phyloP scores from a whole-genome alignment of 2,797 vertebrate species.

The Mormyrus proboscirostris region DNA sequence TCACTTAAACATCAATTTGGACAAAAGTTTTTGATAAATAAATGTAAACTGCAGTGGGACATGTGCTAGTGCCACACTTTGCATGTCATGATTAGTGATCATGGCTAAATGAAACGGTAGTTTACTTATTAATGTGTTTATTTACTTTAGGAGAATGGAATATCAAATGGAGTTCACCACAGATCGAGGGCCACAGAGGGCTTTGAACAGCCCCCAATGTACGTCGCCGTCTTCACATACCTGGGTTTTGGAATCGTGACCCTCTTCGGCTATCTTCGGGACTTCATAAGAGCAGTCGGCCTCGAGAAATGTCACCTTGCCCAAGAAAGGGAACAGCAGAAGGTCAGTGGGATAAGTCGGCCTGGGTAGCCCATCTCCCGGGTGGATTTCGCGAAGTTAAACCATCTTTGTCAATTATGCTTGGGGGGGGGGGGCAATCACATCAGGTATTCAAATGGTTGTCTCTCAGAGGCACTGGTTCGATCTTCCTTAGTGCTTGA shows the following conservation, averaged over 20 bases:
- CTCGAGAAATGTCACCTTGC: slow-evolving; percentile 79
- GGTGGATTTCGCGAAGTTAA: not conserved
- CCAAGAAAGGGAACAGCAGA: slow-evolving; percentile 79
- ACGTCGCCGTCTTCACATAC: slow-evolving; percentile 82
- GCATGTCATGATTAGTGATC: not conserved
- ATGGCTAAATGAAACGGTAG: not conserved
- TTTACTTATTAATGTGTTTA: slow-evolving; percentile 21
- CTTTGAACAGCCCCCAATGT: slow-evolving; percentile 83
- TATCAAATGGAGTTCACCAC: slow-evolving; percentile 45
- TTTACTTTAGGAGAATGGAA: slow-evolving; percentile 68
- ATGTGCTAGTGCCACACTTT: not conserved
- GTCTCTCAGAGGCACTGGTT: not conserved
- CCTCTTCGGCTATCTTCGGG: slow-evolving; percentile 86
- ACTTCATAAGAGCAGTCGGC: slow-evolving; percentile 81
- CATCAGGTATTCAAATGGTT: not conserved
- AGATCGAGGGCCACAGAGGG: slow-evolving; percentile 59
- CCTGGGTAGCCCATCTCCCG: not conserved
- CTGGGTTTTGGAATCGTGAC: slow-evolving; percentile 81
- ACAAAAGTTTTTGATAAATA: not conserved
- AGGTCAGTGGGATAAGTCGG: slow-evolving; percentile 54
- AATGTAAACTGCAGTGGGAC: not conserved
- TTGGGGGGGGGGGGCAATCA: not conserved
- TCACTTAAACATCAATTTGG: not conserved
- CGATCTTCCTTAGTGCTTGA: slow-evolving; percentile 18
- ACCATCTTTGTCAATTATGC: not conserved